These are phyloP conservation scores for Pogonognathellus flavescens DNA, from an alignment of 1,140 invertebrate species.

Conservation along the genomic window DNA sequence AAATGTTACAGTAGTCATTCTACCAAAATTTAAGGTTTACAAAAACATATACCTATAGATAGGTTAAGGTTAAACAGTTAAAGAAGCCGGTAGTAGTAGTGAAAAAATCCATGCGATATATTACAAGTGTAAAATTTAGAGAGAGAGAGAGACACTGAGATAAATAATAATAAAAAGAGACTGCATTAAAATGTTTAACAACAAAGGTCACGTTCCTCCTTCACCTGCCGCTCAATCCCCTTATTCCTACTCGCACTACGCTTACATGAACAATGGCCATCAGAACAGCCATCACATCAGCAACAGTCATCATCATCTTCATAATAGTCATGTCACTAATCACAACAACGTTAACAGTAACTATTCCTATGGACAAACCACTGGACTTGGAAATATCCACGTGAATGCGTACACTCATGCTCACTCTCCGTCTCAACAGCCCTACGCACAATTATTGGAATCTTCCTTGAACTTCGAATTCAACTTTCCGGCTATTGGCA, in stretches of 20 bases:
- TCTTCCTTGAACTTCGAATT: conserved; percentile 31
- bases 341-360: not conserved
- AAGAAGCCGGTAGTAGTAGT: too few species aligned
- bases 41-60: too few species aligned
- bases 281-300: not conserved
- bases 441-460: conserved; percentile 28
- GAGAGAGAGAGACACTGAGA: too few species aligned
- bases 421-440: conserved; percentile 5
- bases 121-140: too few species aligned
- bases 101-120: too few species aligned
- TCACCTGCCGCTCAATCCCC: not conserved
- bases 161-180: too few species aligned
- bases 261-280: conserved; percentile 28
- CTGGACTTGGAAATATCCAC: not conserved
- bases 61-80: too few species aligned
- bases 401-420: conserved; percentile 34
- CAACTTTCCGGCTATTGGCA: conserved; percentile 27
- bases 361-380: not conserved
- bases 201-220: conserved; percentile 31
- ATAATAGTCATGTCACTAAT: conserved; percentile 7
- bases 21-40: too few species aligned
- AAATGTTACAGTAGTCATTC: too few species aligned
- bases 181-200: conserved; percentile 21
- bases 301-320: not conserved
- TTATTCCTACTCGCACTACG: conserved; percentile 18